These are phyloP conservation scores for Mionectes macconnelli DNA, from an alignment of 2,113 vertebrate species.

Conservation along the genomic window DNA sequence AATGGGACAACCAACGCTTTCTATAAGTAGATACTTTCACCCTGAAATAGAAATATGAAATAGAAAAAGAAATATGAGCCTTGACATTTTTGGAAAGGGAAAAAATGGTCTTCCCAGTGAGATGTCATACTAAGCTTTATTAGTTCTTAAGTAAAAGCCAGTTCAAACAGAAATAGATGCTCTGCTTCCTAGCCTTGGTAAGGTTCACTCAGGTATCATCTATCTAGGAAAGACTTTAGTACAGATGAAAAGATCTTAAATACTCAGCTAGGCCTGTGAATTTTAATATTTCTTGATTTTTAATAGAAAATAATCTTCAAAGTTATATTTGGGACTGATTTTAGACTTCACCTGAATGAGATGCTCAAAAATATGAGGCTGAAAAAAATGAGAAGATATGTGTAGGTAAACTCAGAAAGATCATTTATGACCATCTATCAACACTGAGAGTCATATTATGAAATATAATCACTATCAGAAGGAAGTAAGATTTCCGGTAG, in stretches of 20 bases:
- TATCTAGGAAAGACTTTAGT: neutral
- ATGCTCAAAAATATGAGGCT: neutral
- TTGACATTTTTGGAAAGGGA: neutral
- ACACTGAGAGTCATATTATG: neutral
- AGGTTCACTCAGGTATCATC: neutral
- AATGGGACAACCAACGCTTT: accelerated
- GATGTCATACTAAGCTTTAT: neutral
- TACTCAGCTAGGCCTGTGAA: neutral
- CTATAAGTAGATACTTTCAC: neutral
- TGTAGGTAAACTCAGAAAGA: neutral
- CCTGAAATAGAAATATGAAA: no score
- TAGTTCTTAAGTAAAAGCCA: neutral
- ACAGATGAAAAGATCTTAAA: neutral
- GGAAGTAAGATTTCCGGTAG: neutral
- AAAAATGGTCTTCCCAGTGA: neutral
- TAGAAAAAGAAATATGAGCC: neutral
- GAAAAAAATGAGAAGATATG: neutral
- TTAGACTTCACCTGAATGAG: neutral
- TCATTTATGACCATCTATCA: neutral
- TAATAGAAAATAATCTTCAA: neutral
- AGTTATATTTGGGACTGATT: neutral
- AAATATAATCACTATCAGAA: neutral
- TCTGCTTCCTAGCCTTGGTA: neutral
- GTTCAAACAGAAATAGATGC: neutral
- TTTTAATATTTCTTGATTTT: neutral